Base-by-base conservation (phyloP, 1,140 invertebrate species). In the Helicoverpa armigera region DNA sequence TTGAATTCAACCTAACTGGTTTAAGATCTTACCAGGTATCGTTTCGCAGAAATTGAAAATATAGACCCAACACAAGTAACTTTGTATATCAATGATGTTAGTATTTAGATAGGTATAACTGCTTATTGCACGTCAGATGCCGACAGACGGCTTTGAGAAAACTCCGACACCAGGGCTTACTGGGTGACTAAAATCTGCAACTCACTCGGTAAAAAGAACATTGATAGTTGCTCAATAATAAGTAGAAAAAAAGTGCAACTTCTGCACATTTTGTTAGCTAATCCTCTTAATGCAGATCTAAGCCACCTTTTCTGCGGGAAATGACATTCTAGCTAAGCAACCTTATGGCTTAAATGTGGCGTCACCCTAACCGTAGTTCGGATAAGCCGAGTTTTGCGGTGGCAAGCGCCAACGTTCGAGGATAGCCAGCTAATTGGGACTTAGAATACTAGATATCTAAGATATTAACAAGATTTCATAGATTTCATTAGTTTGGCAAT, bases 401-500 rank as follows among this genome's bases (percentile, higher is more conserved):
- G 54, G 18, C 53, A 23, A n/a, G 54, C 10, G 70, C 29, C 53
- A 31, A 73, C 29, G 53, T 58, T 9, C 5, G 23, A 51, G 54
- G 70, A 73, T 73, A 58, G 70, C 7, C 53, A 35, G 29, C 53
- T 73, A 73, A 73, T 73, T 73, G 70, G 70, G 70, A 73, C 70
- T 73, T 73, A 43, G 70, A 73, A 31, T 31, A 43, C 35, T 43
- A 31, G 51, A 31, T 9, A 31, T 73, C 53, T 35, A n/a, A 72
- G 11, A 58, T 73, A 58, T 73, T 73, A 73, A 73, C 70, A 43
- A n/a, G 9, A 31, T 29, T 56, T 29, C 70, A 18, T 29, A n/a
- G 29, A 35, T 31, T 58, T 35, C 53, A 31, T 72, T 72, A n/a
- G 50, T 31, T 72, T 54, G 13, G 11, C 18, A 29, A 10, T 31